A percentile compares a stretch with the other conserved stretches of the same genome.
phyloP scores from a whole-genome alignment of 2,113 vertebrate species.

The Hepsetus odoe region DNA sequence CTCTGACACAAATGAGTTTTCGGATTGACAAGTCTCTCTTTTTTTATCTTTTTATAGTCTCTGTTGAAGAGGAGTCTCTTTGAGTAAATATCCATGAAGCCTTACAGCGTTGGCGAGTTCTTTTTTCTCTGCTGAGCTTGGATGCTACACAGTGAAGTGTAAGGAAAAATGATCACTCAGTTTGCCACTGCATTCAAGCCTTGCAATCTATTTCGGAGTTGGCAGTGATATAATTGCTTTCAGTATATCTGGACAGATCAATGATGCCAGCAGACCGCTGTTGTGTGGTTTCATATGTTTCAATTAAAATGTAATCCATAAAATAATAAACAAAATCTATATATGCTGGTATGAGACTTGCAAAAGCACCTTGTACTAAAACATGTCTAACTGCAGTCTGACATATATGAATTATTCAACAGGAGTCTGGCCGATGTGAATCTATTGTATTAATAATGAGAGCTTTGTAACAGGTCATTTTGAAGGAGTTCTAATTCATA shows the following conservation, averaged over 20 bases:
- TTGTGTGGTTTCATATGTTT: conserved; percentile 39
- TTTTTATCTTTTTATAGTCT: conserved; percentile 51
- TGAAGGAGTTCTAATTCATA: conserved; percentile 33
- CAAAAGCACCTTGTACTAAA: conserved; percentile 11
- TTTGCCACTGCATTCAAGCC: conserved; percentile 22
- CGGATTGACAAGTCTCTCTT: conserved; percentile 50
- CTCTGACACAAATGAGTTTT: conserved; percentile 51
- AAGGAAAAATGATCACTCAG: conserved; percentile 27
- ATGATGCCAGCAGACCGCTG: conserved; percentile 21
- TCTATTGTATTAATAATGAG: conserved; percentile 12
- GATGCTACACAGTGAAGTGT: conserved; percentile 10
- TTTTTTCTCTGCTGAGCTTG: not conserved
- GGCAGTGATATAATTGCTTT: conserved; percentile 39
- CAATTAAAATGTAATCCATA: conserved; percentile 30
- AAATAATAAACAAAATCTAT: conserved; percentile 22
- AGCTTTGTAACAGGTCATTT: conserved; percentile 19
- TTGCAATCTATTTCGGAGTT: conserved; percentile 21
- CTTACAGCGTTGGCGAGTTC: not conserved
- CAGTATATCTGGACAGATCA: conserved; percentile 23
- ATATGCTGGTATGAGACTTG: not conserved
- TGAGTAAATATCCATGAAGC: conserved; percentile 34
- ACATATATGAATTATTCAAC: conserved; percentile 27
- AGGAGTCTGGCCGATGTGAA: conserved; percentile 7
- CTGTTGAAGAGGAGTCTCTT: conserved; percentile 42
- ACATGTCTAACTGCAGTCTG: not conserved